A percentile compares a stretch with the other conserved stretches of the same genome.
These are phyloP conservation scores for Tetramorium parvispinum DNA, from an alignment of 1,140 invertebrate species.

Conservation along the genomic window DNA sequence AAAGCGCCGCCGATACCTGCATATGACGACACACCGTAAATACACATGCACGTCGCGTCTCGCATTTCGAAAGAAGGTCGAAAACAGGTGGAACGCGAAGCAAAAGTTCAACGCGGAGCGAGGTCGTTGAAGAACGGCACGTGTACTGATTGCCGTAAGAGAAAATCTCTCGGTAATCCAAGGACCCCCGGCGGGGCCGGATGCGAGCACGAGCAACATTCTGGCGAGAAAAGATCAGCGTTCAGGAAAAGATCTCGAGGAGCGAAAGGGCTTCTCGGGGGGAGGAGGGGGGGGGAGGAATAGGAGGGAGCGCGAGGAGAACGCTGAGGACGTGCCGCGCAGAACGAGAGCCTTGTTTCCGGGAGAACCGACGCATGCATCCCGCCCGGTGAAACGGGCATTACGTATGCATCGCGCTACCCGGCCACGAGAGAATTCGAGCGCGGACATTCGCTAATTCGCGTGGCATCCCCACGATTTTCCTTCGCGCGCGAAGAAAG, in stretches of 20 bases:
- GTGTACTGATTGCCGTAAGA: slow-evolving; percentile 28
- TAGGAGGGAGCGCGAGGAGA: neutral
- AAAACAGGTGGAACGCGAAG: slow-evolving; percentile 44
- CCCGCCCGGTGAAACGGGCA: slow-evolving; percentile 62
- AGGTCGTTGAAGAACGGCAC: slow-evolving; percentile 3
- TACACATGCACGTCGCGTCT: slow-evolving; percentile 4
- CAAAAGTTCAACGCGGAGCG: slow-evolving; percentile 38
- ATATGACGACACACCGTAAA: slow-evolving; percentile 19
- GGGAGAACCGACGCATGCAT: slow-evolving; percentile 26
- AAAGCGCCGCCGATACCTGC: slow-evolving; percentile 11
- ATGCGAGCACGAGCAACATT: slow-evolving; percentile 29
- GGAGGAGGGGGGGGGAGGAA: neutral
- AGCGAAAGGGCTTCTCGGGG: neutral
- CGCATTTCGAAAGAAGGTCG: slow-evolving; percentile 12
- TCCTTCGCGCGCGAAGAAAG: slow-evolving; percentile 21
- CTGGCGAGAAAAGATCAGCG: slow-evolving; percentile 4
- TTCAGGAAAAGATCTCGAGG: neutral
- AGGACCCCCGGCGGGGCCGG: neutral
- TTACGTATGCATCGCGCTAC: slow-evolving; percentile 73
- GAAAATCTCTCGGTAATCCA: slow-evolving; percentile 35
- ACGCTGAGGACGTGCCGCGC: slow-evolving; percentile 21
- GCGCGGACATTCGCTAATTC: slow-evolving; percentile 71
- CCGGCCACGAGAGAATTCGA: slow-evolving; percentile 63
- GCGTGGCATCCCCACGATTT: slow-evolving; percentile 50
- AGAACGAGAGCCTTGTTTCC: slow-evolving; percentile 58